Conservation (phyloP, 2,113 vertebrate genomes). For the Pygoscelis adeliae region DNA sequence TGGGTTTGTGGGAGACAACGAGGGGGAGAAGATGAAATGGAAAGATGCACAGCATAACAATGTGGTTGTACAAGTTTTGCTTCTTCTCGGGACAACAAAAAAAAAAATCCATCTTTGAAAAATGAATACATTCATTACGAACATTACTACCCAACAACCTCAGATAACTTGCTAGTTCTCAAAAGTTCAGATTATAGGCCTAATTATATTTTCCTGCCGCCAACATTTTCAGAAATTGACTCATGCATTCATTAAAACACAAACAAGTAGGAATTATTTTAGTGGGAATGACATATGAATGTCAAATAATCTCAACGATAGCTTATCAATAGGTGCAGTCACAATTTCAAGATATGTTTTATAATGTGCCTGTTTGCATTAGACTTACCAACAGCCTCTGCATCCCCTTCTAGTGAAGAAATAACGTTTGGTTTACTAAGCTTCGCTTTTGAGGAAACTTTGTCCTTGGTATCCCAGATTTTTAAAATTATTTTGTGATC, state of each 20-base stretch:
- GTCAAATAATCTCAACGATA: neutral
- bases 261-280: neutral
- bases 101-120: neutral
- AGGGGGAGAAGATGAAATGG: neutral
- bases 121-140: neutral
- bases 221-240: neutral
- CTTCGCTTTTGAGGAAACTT: slow-evolving; percentile 66
- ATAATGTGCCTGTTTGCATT: too few relatives aligned
- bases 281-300: neutral
- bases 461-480: slow-evolving; percentile 80
- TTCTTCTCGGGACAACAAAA: neutral
- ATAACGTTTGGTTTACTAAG: slow-evolving; percentile 51
- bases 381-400: slow-evolving; percentile 39
- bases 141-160: neutral
- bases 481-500: slow-evolving; percentile 77
- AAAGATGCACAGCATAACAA: neutral
- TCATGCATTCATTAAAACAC: neutral
- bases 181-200: neutral
- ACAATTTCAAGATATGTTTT: neutral
- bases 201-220: neutral
- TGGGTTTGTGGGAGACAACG: neutral
- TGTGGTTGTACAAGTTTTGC: neutral
- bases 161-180: neutral
- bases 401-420: neutral
- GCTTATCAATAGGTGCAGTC: neutral